Conservation (phyloP, 1,140 invertebrate genomes). For the Lepidurus apus region DNA sequence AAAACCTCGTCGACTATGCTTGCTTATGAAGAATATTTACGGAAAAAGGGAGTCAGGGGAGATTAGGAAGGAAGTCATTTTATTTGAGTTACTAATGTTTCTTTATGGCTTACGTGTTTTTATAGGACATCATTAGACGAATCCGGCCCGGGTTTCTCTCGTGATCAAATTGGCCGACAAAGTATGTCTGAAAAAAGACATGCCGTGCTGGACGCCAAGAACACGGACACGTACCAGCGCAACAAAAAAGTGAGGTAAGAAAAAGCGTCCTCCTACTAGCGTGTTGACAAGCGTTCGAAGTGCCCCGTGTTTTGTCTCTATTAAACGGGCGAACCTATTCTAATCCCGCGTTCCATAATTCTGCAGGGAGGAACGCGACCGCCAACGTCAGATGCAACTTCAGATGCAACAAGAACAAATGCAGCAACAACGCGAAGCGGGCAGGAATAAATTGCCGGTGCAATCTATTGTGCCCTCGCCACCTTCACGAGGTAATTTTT, state of each 20-base stretch:
- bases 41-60: not conserved
- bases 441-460: not conserved
- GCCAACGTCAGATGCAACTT: conserved; percentile 37
- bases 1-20: not conserved
- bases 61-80: not conserved
- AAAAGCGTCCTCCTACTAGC: not conserved
- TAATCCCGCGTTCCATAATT: not conserved
- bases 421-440: conserved; percentile 22
- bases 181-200: conserved; percentile 97
- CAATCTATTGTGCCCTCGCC: not conserved
- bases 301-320: not conserved
- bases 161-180: conserved; percentile 88
- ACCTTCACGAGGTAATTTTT: conserved; percentile 7
- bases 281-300: not conserved
- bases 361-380: conserved; percentile 40
- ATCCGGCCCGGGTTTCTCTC: conserved; percentile 62
- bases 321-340: not conserved
- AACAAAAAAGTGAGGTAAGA: conserved; percentile 74
- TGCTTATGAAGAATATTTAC: not conserved
- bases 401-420: conserved; percentile 38
- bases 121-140: conserved; percentile 66
- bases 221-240: conserved; percentile 88
- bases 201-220: conserved; percentile 87
- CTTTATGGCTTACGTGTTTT: conserved; percentile 33
- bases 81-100: conserved; percentile 12